Evolutionary conservation across 2,797 vertebrate species (phyloP).

Genomic region (Orientallactaga sibirica): DNA sequence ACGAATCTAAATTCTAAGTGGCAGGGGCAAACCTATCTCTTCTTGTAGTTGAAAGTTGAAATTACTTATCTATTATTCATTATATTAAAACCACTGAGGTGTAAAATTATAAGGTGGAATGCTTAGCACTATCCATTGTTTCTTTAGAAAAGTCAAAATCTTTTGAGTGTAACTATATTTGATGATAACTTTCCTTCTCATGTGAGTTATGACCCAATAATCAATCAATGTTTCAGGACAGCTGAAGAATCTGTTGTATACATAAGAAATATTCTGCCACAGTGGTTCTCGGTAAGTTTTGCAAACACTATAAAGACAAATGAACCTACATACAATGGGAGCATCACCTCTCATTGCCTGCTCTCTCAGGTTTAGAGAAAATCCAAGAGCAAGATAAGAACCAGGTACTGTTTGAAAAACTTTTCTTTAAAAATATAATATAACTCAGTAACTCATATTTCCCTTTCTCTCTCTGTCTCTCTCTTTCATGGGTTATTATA

Average conservation of each 20-base stretch:
- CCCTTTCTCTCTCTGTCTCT: not conserved
- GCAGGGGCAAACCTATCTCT: conserved; percentile 53
- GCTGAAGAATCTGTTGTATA: not conserved
- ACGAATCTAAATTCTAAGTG: conserved; percentile 69
- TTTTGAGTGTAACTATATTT: conserved; percentile 19
- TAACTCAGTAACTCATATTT: not conserved
- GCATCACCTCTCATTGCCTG: not conserved
- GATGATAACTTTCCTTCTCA: conserved; percentile 15
- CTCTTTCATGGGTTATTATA: not conserved
- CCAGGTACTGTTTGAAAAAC: not conserved
- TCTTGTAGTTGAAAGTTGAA: conserved; percentile 55
- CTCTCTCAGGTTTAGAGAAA: conserved; percentile 8
- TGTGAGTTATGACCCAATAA: conserved; percentile 23
- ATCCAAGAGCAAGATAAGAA: not conserved
- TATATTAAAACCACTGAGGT: conserved; percentile 68
- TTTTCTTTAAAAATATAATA: not conserved
- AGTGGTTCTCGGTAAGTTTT: not conserved
- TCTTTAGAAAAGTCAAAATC: conserved; percentile 75
- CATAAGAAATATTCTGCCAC: not conserved
- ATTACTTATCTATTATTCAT: conserved; percentile 59
- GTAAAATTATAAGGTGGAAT: conserved; percentile 68
- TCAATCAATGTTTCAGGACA: not conserved
- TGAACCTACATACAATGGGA: not conserved
- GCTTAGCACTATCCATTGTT: conserved; percentile 58
- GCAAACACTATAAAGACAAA: not conserved